A percentile compares a stretch with the other conserved stretches of the same genome.
Evolutionary conservation across 2,797 vertebrate species (phyloP).

Genomic region (Salarias fasciatus): DNA sequence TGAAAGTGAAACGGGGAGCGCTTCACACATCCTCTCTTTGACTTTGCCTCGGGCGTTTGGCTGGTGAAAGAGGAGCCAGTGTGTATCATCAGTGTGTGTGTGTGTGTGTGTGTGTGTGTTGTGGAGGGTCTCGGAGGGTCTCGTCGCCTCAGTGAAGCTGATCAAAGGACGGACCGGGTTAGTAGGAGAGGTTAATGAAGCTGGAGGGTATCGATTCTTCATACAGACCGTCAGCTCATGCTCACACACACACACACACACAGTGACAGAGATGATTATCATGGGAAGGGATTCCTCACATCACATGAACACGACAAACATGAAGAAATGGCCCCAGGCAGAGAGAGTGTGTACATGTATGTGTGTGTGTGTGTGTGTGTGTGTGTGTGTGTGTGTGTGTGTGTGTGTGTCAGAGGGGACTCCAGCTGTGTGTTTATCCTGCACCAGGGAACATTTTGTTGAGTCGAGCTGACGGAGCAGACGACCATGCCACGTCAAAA

Average conservation of each 20-base stretch:
- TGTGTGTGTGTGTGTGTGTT: neutral
- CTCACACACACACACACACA: neutral
- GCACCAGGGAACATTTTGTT: constrained; percentile 43
- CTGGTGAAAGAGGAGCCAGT: constrained; percentile 25
- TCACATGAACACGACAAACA: constrained; percentile 9
- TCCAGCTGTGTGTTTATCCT: constrained; percentile 64
- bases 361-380: constrained; percentile 8
- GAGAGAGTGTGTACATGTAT: constrained; percentile 2
- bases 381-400: neutral
- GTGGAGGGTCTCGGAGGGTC: neutral
- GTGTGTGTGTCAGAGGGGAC: constrained; percentile 26
- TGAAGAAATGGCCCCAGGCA: neutral
- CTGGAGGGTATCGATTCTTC: neutral
- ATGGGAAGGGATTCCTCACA: neutral
- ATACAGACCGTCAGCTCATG: too few relatives aligned
- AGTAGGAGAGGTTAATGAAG: too few relatives aligned
- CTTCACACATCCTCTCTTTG: constrained; percentile 23
- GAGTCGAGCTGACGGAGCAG: constrained; percentile 55
- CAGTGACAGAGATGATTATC: constrained; percentile 24
- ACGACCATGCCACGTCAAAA: constrained; percentile 36
- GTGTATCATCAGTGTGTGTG: constrained; percentile 15
- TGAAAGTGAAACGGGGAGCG: constrained; percentile 22
- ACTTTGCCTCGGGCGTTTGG: constrained; percentile 33
- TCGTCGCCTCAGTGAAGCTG: constrained; percentile 10
- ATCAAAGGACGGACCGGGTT: neutral